Conservation (phyloP, 2,797 vertebrate genomes). For the Callimico goeldii region DNA sequence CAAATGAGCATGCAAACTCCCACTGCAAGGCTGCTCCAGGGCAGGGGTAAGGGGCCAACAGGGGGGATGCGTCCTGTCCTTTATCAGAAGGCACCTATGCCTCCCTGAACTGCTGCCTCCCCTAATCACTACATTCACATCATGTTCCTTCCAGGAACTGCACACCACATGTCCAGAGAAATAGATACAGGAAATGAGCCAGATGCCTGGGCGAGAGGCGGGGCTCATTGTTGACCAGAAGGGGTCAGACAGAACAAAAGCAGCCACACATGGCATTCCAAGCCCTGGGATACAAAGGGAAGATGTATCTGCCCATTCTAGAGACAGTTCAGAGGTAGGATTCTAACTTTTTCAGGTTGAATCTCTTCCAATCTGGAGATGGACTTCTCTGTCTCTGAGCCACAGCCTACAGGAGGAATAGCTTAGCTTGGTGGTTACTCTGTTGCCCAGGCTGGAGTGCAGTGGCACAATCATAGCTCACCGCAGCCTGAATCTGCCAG, state of each 20-base stretch:
- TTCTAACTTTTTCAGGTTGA: not conserved
- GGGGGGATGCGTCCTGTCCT: not conserved
- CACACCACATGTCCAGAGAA: constrained; percentile 62
- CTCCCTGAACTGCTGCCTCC: not conserved
- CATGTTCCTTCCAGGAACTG: constrained; percentile 59
- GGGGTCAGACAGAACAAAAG: constrained; percentile 46
- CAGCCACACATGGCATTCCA: constrained; percentile 50
- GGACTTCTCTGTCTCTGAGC: not conserved
- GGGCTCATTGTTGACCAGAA: constrained; percentile 61
- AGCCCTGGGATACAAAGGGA: constrained; percentile 53
- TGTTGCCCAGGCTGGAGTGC: not conserved
- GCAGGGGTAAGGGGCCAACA: not conserved
- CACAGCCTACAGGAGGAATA: not conserved
- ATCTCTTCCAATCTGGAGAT: not conserved
- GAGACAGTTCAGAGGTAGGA: not conserved
- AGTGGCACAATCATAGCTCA: not conserved
- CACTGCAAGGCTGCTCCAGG: not conserved
- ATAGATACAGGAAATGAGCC: constrained; percentile 72
- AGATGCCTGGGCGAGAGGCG: constrained; percentile 65
- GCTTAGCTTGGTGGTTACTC: not conserved
- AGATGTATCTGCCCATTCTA: constrained; percentile 45
- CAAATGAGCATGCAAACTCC: not conserved
- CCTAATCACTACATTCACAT: constrained; percentile 27
- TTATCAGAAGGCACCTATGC: constrained; percentile 11
- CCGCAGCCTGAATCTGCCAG: not conserved